Conservation (phyloP, 2,888 invertebrate genomes). For the Agrilus biguttatus region DNA sequence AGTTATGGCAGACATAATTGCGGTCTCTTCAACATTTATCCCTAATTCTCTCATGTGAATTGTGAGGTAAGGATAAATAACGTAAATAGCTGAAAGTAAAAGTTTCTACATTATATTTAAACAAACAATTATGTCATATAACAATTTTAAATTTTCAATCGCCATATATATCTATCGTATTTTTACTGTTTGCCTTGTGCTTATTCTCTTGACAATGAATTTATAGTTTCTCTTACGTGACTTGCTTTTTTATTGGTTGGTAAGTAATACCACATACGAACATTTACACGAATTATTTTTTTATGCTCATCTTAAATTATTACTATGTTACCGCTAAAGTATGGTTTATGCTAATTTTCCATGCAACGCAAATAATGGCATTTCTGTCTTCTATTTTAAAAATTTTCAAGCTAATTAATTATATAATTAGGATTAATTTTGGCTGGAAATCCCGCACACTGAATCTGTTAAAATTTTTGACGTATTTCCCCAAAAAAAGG, state of each 20-base stretch:
- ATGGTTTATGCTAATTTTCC: too few relatives aligned
- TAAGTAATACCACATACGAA: too few relatives aligned
- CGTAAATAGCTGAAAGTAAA: slow-evolving; percentile 47
- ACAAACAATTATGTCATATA: neutral
- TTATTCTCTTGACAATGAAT: neutral
- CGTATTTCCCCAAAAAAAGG: too few relatives aligned
- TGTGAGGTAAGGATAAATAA: slow-evolving; percentile 64
- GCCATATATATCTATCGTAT: too few relatives aligned
- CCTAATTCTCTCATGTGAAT: slow-evolving; percentile 69
- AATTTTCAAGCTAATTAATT: neutral
- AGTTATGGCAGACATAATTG: slow-evolving; percentile 65
- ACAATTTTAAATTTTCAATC: neutral
- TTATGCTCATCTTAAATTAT: too few relatives aligned
- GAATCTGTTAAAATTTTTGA: too few relatives aligned
- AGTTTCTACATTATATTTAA: neutral
- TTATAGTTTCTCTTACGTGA: neutral
- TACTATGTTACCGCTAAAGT: too few relatives aligned
- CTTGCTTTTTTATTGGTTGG: too few relatives aligned
- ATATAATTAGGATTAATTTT: neutral
- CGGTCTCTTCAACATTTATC: slow-evolving; percentile 65
- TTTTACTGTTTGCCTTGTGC: neutral
- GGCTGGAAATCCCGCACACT: neutral
- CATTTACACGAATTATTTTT: too few relatives aligned
- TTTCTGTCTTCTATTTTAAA: too few relatives aligned
- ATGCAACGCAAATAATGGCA: neutral